A percentile compares a stretch with the other conserved stretches of the same genome.
These are phyloP conservation scores for Cephus pulcher DNA, from an alignment of 2,888 invertebrate genomes.

Conservation along the genomic window DNA sequence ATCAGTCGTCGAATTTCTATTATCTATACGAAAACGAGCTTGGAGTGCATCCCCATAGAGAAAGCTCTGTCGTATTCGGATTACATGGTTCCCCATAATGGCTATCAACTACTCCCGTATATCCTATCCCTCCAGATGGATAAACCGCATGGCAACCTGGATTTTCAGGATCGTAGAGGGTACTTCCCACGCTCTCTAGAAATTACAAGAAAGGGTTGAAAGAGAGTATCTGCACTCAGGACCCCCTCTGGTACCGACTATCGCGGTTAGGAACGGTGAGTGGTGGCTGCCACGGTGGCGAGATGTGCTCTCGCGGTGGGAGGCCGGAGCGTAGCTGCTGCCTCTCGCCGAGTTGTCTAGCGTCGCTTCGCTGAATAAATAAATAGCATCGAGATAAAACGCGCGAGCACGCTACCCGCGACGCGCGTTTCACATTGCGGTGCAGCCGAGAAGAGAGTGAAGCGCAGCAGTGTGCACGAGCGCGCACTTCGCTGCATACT, in stretches of 20 bases:
- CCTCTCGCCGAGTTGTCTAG: not conserved
- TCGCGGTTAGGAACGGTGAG: not conserved
- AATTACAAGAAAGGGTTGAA: not conserved
- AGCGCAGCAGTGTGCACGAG: not conserved
- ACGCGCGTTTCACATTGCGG: constrained; percentile 30
- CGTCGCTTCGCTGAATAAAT: constrained; percentile 26
- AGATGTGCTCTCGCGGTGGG: not conserved
- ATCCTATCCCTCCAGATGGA: not conserved
- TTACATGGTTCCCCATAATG: not conserved
- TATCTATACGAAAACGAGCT: not conserved
- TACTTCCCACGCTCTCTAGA: not conserved
- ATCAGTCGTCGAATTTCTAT: not conserved
- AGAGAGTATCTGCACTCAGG: not conserved
- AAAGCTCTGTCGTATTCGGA: not conserved
- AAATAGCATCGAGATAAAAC: constrained; percentile 37
- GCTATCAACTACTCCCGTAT: not conserved
- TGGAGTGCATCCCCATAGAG: not conserved
- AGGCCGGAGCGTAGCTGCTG: not conserved
- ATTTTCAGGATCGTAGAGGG: not conserved
- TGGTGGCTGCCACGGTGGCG: not conserved
- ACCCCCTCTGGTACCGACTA: not conserved
- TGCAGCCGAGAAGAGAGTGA: constrained; percentile 22
- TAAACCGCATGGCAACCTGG: not conserved
- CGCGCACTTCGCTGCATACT: not conserved
- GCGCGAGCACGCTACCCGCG: constrained; percentile 12